phyloP scores from a whole-genome alignment of 2,113 vertebrate species.

The Trochalopteron elliotii region DNA sequence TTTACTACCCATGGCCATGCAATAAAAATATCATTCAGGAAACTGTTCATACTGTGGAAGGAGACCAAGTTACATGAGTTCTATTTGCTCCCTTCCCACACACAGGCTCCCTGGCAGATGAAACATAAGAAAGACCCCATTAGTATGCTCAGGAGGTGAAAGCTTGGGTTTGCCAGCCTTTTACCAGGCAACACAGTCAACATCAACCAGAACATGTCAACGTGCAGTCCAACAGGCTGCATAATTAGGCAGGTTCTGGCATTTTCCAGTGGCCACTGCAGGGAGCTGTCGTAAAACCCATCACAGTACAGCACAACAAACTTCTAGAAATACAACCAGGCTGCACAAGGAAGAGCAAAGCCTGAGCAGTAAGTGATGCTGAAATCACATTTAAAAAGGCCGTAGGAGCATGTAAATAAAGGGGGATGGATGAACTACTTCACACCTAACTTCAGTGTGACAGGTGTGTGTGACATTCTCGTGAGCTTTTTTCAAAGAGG shows the following conservation, averaged over 20 bases:
- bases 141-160: not conserved
- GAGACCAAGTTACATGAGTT: not conserved
- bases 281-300: not conserved
- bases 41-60: slow-evolving; percentile 5
- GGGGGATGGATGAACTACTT: not conserved
- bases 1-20: not conserved
- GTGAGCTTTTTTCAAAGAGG: not conserved
- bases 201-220: not conserved
- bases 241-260: not conserved
- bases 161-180: not conserved
- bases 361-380: not conserved
- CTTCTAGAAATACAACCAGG: not conserved
- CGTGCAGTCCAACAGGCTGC: not conserved
- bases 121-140: not conserved
- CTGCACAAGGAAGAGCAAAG: not conserved
- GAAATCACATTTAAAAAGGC: not conserved
- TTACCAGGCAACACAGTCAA: not conserved
- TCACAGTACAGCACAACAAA: accelerated
- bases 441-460: not conserved
- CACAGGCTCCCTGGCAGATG: not conserved
- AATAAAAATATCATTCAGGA: not conserved
- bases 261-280: not conserved
- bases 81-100: not conserved
- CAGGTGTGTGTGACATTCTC: not conserved
- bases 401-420: not conserved